Base-by-base conservation (phyloP, 2,113 vertebrate species). In the Solea solea region DNA sequence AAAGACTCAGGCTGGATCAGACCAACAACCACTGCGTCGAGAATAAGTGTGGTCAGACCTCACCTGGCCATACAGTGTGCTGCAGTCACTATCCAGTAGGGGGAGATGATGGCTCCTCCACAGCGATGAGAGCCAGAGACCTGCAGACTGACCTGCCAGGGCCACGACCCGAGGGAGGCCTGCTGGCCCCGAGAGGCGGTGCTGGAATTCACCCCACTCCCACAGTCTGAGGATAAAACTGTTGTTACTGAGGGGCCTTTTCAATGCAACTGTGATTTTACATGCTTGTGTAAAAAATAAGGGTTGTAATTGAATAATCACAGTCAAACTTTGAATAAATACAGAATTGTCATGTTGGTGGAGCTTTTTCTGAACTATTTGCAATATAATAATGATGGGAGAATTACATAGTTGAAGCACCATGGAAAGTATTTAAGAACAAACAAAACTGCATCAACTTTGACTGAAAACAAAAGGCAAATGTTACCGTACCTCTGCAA, bases 81-180 rank as follows among this genome's bases (percentile, higher is more conserved):
- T 0, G 96, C 93, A 0, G 96, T 97, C 76, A 97, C 55, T 34
- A 96, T 90, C 96, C 96, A 97, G 70, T 80, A 73, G 0, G 95
- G 91, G 40, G 94, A 91, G 86, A 98, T 93, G 89, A 98, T 46
- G 0, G 96, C 95, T 9, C 96, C 96, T 10, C 96, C 95, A 0
- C 96, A 98, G 46, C 94, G 56, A 74, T 96, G 95, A n/a, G 92
- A 90, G 5, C 93, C 93, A 0, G 90, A 89, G 66, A 94, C 89
- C 82, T 94, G 95, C 5, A 98, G 94, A 77, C 95, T 97, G 75
- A 94, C 96, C 86, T 97, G 95, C 96, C 96, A 98, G 0, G 94
- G 96, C 95, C 96, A 97, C 40, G 95, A 89, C 0, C 73, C 87
- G 0, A 48, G 86, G 0, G 76, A 78, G 8, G 95, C 95, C 0